phyloP scores from a whole-genome alignment of 2,113 vertebrate species.

The Pseudorectes ferrugineus region DNA sequence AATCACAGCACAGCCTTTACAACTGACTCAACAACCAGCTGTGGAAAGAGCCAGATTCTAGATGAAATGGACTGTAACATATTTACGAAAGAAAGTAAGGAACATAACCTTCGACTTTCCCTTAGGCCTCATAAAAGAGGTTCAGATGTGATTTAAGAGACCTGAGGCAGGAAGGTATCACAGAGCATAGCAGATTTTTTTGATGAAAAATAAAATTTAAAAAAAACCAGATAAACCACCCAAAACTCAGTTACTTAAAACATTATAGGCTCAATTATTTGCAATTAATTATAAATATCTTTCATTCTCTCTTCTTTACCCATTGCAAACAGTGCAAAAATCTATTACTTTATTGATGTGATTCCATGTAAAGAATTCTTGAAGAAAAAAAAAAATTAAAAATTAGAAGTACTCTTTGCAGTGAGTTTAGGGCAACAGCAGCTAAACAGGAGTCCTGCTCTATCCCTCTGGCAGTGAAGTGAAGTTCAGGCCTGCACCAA shows the following conservation, averaged over 20 bases:
- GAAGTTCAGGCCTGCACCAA: neutral
- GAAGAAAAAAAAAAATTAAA: neutral
- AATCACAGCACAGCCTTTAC: constrained; percentile 22
- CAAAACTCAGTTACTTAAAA: neutral
- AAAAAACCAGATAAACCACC: neutral
- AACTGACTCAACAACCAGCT: constrained; percentile 18
- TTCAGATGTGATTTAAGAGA: constrained; percentile 50
- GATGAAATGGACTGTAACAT: constrained; percentile 33
- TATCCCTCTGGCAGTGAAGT: neutral
- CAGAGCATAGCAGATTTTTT: neutral
- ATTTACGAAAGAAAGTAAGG: constrained; percentile 59
- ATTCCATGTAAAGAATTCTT: neutral
- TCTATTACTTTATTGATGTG: neutral
- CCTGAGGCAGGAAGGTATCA: neutral
- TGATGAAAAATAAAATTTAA: neutral
- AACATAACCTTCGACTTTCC: constrained; percentile 48
- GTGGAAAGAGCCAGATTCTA: constrained; percentile 28
- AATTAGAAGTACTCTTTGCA: neutral
- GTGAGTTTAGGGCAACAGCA: neutral
- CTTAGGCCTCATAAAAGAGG: constrained; percentile 43
- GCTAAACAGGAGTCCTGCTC: neutral
- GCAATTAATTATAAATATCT: neutral
- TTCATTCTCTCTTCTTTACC: neutral
- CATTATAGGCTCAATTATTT: neutral
- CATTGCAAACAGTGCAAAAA: neutral